A percentile compares a stretch with the other conserved stretches of the same genome.
Evolutionary conservation across 2,113 vertebrate species (phyloP).

Genomic region (Physeter macrocephalus): DNA sequence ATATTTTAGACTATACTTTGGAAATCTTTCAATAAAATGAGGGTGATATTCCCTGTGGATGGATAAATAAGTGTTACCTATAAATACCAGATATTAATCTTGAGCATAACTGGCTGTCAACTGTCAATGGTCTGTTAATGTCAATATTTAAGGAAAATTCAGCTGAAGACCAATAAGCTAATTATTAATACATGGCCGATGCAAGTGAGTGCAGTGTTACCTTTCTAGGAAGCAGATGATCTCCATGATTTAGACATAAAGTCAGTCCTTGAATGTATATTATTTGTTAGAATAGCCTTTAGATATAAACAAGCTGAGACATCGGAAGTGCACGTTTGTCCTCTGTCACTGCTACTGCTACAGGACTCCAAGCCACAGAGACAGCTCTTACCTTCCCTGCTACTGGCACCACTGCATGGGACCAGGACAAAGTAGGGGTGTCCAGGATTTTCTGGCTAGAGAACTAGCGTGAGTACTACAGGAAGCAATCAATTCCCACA

Average conservation of each 20-base stretch:
- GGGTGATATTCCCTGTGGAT: neutral
- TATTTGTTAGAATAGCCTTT: neutral
- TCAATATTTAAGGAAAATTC: neutral
- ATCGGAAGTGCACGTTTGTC: neutral
- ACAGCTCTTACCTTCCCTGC: neutral
- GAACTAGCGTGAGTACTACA: neutral
- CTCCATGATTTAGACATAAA: neutral
- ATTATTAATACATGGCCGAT: neutral
- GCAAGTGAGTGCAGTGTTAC: neutral
- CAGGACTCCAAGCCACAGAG: neutral
- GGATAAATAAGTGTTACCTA: neutral
- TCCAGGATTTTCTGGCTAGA: neutral
- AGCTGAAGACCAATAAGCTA: neutral
- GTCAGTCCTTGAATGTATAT: neutral
- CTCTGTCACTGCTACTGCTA: neutral
- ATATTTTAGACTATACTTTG: neutral
- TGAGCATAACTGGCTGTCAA: neutral
- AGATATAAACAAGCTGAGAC: neutral
- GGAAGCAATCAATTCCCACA: neutral
- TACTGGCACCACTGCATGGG: neutral
- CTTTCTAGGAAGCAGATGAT: neutral
- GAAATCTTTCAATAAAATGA: neutral
- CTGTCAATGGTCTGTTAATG: neutral
- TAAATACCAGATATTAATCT: neutral
- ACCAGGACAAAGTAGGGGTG: neutral